Percentiles rank a stretch among this genome's conserved stretches.
Conservation (phyloP, 2,797 vertebrate species). For the Lycodopsis pacificus region DNA sequence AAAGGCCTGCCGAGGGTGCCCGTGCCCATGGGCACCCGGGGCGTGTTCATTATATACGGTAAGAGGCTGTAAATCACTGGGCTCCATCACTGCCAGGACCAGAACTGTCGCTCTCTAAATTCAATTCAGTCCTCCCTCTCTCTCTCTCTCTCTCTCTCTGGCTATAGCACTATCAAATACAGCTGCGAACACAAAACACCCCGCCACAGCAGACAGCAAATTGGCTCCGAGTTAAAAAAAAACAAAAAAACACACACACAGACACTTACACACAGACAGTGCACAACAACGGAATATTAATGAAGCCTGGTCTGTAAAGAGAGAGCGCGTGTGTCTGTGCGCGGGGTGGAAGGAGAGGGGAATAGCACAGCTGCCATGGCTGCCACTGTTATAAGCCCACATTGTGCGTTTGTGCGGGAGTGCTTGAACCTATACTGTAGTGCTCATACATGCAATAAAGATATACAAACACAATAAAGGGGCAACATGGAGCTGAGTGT, state of each 20-base stretch:
- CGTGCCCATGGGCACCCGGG: conserved; percentile 71
- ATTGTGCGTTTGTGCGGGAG: conserved; percentile 46
- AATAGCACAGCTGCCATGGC: conserved; percentile 70
- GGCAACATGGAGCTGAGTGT: conserved; percentile 2
- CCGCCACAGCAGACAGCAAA: conserved; percentile 85
- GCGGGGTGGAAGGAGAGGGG: conserved; percentile 47
- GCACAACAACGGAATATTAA: conserved; percentile 90
- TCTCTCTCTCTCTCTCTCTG: conserved; percentile 37
- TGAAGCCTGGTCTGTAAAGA: conserved; percentile 75
- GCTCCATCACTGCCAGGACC: conserved; percentile 87
- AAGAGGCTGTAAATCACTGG: conserved; percentile 86
- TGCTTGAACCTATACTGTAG: conserved; percentile 29
- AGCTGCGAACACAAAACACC: conserved; percentile 91
- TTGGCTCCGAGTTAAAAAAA: conserved; percentile 83
- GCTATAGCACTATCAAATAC: conserved; percentile 87
- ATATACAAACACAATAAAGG: conserved; percentile 32
- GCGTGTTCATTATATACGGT: conserved; percentile 86
- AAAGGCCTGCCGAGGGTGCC: conserved; percentile 70
- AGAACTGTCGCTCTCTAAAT: conserved; percentile 64
- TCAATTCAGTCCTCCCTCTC: conserved; percentile 41
- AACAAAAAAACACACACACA: conserved; percentile 68
- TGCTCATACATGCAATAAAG: conserved; percentile 24
- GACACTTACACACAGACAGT: conserved; percentile 77
- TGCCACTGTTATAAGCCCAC: conserved; percentile 64
- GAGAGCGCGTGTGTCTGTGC: conserved; percentile 42